Evolutionary conservation across 2,888 invertebrate genomes (phyloP).

Genomic region (Tipula vernalis): DNA sequence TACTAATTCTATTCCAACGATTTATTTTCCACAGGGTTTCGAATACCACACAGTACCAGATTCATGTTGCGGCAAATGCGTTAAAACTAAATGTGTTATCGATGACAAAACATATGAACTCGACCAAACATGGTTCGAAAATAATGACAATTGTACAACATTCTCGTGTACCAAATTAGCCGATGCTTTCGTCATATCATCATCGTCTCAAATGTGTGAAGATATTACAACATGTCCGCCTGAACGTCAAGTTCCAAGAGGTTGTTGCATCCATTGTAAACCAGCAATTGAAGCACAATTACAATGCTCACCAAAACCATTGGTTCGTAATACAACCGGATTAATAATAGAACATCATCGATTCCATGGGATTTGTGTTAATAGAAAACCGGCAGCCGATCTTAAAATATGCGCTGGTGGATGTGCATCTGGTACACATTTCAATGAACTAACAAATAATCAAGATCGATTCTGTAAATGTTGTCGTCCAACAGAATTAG

Average conservation of each 20-base stretch:
- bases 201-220: conserved; percentile 45
- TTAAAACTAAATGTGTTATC: conserved; percentile 43
- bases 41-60: conserved; percentile 35
- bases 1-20: neutral
- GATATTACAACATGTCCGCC: conserved; percentile 46
- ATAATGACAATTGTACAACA: conserved; percentile 48
- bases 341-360: conserved; percentile 38
- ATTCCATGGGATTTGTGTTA: conserved; percentile 50
- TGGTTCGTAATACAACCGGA: conserved; percentile 43
- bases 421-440: conserved; percentile 58
- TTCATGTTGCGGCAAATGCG: conserved; percentile 53
- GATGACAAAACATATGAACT: conserved; percentile 38
- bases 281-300: conserved; percentile 36
- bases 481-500: neutral
- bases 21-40: conserved; percentile 39
- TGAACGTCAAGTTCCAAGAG: conserved; percentile 42
- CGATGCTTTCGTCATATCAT: conserved; percentile 42
- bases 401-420: conserved; percentile 59
- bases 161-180: conserved; percentile 40
- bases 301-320: conserved; percentile 41
- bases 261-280: conserved; percentile 57
- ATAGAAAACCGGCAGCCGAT: conserved; percentile 43
- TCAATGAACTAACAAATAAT: conserved; percentile 33
- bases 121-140: conserved; percentile 46
- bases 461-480: neutral